Evolutionary conservation across 2,888 invertebrate genomes (phyloP), one percentile per base, ranked within the genome.

Genomic region (Drosophila kokeensis): DNA sequence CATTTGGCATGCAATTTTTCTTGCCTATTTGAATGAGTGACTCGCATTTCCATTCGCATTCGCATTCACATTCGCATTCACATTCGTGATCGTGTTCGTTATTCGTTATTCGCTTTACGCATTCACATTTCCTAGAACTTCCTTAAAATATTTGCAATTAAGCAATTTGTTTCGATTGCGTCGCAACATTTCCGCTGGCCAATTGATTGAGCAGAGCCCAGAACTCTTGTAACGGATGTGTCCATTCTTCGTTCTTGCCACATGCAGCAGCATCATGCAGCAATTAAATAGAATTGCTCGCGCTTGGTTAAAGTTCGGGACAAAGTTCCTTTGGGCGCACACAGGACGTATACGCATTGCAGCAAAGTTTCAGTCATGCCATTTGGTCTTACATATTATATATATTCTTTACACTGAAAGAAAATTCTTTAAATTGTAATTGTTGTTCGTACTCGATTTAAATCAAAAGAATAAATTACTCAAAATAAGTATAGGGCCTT

Each of bases 1-100:
- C 78, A 85, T 87, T 86, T 85, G 78, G 81, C 86, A 79, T 81
- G 78, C 83, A 76, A 85, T 86, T 82, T 86, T 83, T 86, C 80
- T 82, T 79, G 79, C 80, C 71, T 77, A 86, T 86, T 88, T 82
- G 83, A 85, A 85, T 85, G 81, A 75, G 71, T 79, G 79, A 81
- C 71, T 78, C 71, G 54, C 82, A 61, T 61, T 67, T 50, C 70
- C 58, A 76, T 59, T 67, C 29, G 38, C 65, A 68, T 61, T 59
- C 59, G 49, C 67, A 63, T 36, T 72, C 45, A 40, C 67, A 64
- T 36, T 66, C 52, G 42, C 57, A 63, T 42, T 30, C 40, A 52
- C 66, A 62, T 38, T 66, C 57, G 54, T 54, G 61, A 38, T 38
- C 48, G 40, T 21, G 21, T 7, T 36, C 61, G 59, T 30, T 63